Evolutionary conservation across 2,797 vertebrate species (phyloP).

Genomic region (Pseudopleuronectes americanus): DNA sequence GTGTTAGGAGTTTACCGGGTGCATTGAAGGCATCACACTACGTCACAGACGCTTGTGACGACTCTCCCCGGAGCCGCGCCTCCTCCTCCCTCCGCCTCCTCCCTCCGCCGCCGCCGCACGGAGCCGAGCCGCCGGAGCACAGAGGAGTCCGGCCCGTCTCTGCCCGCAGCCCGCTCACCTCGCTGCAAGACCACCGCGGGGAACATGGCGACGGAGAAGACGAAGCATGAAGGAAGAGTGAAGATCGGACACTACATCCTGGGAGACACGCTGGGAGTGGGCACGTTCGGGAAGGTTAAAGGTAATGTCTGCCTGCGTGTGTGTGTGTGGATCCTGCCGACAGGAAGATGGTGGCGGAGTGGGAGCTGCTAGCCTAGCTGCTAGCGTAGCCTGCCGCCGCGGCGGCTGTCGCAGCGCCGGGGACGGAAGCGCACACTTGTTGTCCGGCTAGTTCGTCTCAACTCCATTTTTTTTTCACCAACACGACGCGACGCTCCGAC

Average conservation of each 20-base stretch:
- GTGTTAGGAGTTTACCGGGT: conserved; percentile 5
- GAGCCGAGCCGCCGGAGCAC: conserved; percentile 45
- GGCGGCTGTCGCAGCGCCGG: conserved; percentile 55
- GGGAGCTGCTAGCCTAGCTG: conserved; percentile 58
- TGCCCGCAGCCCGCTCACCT: conserved; percentile 62
- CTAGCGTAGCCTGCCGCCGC: conserved; percentile 61
- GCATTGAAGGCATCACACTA: conserved; percentile 53
- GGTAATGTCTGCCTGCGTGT: conserved; percentile 77
- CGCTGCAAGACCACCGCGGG: conserved; percentile 85
- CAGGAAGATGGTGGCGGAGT: conserved; percentile 47
- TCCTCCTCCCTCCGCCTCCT: conserved; percentile 53
- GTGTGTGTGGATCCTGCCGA: conserved; percentile 29
- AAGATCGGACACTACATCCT: conserved; percentile 97
- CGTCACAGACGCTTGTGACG: conserved; percentile 49
- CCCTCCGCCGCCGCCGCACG: conserved; percentile 2
- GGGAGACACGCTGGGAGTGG: conserved; percentile 95
- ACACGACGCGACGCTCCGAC: background rate
- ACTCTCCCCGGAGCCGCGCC: conserved; percentile 57
- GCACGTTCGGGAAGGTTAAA: conserved; percentile 97
- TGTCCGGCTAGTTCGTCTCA: conserved; percentile 42
- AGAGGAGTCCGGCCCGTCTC: conserved; percentile 64
- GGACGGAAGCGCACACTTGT: conserved; percentile 62
- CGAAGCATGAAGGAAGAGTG: conserved; percentile 94
- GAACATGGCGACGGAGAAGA: conserved; percentile 98
- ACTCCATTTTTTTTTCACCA: background rate